phyloP scores from a whole-genome alignment of 2,113 vertebrate species.

The Pelodiscus sinensis region DNA sequence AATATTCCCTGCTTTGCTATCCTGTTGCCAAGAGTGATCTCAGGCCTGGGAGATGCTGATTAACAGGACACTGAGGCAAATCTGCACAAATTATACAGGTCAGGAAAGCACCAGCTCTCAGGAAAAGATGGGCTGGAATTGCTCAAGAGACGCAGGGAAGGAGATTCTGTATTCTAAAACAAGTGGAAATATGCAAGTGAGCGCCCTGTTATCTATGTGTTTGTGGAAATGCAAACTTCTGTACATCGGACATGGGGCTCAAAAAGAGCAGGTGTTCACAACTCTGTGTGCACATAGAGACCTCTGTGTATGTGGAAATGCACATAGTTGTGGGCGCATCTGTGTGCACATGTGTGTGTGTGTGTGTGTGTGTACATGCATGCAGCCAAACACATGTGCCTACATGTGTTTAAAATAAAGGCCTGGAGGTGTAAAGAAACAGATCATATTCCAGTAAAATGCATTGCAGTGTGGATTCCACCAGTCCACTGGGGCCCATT shows the following conservation, averaged over 20 bases:
- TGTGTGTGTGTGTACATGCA: neutral
- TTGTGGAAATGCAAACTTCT: neutral
- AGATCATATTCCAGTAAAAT: conserved; percentile 64
- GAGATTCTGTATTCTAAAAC: too few relatives aligned
- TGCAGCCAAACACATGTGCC: neutral
- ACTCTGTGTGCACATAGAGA: neutral
- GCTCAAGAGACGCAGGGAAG: neutral
- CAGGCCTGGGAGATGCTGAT: neutral
- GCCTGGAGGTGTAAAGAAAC: conserved; percentile 42
- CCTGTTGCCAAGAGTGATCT: neutral
- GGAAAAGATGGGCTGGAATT: neutral
- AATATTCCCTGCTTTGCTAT: conserved; percentile 14
- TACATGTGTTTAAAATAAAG: fast-evolving
- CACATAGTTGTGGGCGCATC: neutral
- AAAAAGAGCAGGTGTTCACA: neutral
- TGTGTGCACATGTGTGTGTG: neutral
- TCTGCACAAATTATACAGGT: neutral
- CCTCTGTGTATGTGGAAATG: neutral
- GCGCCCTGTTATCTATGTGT: too few relatives aligned
- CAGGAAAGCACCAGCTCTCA: neutral
- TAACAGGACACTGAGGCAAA: neutral
- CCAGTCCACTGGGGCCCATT: conserved; percentile 65
- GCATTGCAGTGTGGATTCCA: conserved; percentile 45
- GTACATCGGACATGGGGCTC: too few relatives aligned
- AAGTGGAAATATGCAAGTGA: neutral